These are phyloP conservation scores for Doryteuthis pealeii DNA, from an alignment of 1,140 invertebrate species.

Conservation along the genomic window DNA sequence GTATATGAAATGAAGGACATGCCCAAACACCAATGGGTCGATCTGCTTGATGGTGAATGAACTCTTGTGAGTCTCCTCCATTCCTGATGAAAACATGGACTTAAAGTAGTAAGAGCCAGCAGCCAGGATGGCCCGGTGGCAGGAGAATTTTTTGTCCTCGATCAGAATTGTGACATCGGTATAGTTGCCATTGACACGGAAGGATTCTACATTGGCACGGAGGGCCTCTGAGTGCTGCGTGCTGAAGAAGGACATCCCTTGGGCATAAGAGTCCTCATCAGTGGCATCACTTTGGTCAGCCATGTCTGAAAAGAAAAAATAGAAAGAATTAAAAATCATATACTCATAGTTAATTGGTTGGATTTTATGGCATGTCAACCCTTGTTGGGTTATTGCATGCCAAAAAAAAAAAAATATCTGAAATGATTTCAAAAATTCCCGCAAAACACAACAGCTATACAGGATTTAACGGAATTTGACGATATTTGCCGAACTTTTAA, in stretches of 20 bases:
- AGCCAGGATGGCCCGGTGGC: conserved; percentile 50
- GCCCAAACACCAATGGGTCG: conserved; percentile 46
- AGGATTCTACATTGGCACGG: conserved; percentile 46
- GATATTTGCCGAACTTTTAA: no score
- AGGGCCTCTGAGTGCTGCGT: conserved; percentile 42
- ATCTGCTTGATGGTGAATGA: conserved; percentile 46
- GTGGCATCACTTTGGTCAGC: not conserved
- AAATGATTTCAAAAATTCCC: no score
- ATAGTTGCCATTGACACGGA: conserved; percentile 44
- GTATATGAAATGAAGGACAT: conserved; percentile 51
- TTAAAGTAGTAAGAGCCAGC: conserved; percentile 46
- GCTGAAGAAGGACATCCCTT: conserved; percentile 30
- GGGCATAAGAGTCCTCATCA: not conserved
- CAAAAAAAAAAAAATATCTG: no score
- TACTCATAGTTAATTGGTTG: not conserved
- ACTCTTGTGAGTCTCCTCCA: conserved; percentile 51
- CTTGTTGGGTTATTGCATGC: no score
- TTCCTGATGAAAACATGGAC: conserved; percentile 54
- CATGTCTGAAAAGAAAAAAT: not conserved
- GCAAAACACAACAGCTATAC: no score
- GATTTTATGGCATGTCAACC: no score
- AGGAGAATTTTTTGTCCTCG: conserved; percentile 40
- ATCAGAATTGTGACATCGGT: conserved; percentile 48
- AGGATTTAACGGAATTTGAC: no score
- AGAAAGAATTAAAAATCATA: not conserved